Conservation (phyloP, 2,797 vertebrate genomes). For the Parambassis ranga region DNA sequence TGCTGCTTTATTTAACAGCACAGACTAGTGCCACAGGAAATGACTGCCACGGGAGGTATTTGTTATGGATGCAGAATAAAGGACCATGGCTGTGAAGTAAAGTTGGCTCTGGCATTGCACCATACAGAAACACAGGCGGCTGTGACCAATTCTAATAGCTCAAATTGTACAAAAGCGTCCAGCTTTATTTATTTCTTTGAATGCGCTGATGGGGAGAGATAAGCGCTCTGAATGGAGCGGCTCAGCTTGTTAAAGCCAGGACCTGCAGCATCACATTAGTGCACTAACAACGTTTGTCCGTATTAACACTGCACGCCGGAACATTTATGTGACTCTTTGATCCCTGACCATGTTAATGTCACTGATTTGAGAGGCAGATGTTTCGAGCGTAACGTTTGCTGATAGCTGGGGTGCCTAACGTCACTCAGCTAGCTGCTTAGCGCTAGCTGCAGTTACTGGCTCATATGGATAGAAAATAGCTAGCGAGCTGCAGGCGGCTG, state of each 20-base stretch:
- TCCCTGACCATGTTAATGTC: constrained; percentile 2
- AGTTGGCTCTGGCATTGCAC: constrained; percentile 34
- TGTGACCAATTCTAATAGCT: neutral
- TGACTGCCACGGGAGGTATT: constrained; percentile 27
- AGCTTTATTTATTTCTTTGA: neutral
- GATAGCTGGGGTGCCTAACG: constrained; percentile 11
- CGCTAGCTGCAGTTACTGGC: constrained; percentile 43
- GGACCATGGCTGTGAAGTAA: constrained; percentile 28
- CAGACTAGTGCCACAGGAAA: constrained; percentile 16
- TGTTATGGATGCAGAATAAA: constrained; percentile 39
- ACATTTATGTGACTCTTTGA: neutral
- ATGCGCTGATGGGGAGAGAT: neutral
- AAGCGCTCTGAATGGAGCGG: constrained; percentile 32
- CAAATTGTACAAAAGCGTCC: neutral
- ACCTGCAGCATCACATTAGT: constrained; percentile 51
- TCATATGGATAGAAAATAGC: constrained; percentile 31
- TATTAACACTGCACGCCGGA: constrained; percentile 6
- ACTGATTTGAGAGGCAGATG: constrained; percentile 5
- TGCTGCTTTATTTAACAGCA: constrained; percentile 13
- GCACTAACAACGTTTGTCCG: constrained; percentile 17
- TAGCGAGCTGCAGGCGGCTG: constrained; percentile 33
- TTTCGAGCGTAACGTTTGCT: neutral
- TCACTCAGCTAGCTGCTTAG: constrained; percentile 47
- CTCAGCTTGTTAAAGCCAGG: constrained; percentile 10
- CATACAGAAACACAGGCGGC: neutral